Conservation (phyloP, 2,797 vertebrate species). For the Sebastes oblongus region DNA sequence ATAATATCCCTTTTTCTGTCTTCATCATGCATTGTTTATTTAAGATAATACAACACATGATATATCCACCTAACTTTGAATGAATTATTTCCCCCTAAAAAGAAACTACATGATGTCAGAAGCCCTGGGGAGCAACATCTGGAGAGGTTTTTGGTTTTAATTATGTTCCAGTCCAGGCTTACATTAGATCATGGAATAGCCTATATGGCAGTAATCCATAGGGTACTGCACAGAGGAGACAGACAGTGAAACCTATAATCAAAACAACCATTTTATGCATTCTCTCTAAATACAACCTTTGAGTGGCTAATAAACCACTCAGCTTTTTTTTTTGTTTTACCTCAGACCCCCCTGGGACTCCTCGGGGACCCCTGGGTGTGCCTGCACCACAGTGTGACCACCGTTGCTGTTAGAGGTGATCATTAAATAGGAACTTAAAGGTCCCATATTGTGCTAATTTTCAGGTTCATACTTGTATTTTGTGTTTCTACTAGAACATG, state of each 20-base stretch:
- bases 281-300: background rate
- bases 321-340: constrained; percentile 16
- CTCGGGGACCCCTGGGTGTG: background rate
- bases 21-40: background rate
- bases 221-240: background rate
- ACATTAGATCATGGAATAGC: constrained; percentile 31
- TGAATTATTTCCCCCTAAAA: constrained; percentile 6
- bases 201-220: background rate
- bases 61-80: background rate
- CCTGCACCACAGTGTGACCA: constrained; percentile 2
- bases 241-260: constrained; percentile 11
- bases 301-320: constrained; percentile 16
- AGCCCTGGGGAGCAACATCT: constrained; percentile 15
- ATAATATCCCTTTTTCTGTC: background rate
- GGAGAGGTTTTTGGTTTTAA: constrained; percentile 17
- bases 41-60: constrained; percentile 1
- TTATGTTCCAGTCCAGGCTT: constrained; percentile 21
- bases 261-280: background rate
- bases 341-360: background rate
- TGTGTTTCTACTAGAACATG: too few relatives aligned
- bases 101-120: constrained; percentile 13
- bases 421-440: constrained; percentile 46
- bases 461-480: too few relatives aligned
- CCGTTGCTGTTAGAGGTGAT: background rate
- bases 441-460: too few relatives aligned